These are phyloP conservation scores for Aurelia sp. DNA, from an alignment of 30 jellyfish, hydroid and myxozoan species.

Conservation along the genomic window DNA sequence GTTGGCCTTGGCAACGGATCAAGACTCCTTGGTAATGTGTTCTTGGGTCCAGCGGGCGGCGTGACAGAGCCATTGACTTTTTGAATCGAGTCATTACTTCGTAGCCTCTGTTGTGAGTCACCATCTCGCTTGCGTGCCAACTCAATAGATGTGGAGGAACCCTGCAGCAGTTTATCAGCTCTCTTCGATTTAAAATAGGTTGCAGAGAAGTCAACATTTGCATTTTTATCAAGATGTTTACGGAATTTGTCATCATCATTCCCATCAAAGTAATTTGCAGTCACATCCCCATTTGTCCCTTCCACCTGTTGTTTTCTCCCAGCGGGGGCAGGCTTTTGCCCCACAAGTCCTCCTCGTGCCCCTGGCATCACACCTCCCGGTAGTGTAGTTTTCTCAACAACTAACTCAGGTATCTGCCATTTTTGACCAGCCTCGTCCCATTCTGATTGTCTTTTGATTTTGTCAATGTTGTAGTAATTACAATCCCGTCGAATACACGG, in stretches of 20 bases:
- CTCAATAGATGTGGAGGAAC: conserved; percentile 73
- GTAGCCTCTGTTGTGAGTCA: conserved; percentile 45
- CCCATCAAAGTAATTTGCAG: conserved; percentile 48
- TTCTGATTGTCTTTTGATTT: conserved; percentile 64
- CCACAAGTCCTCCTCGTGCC: conserved; percentile 70
- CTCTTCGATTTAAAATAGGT: conserved; percentile 88
- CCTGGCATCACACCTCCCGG: conserved; percentile 84
- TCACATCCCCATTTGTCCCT: conserved; percentile 44
- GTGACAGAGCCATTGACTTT: conserved; percentile 31
- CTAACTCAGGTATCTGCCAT: conserved; percentile 91
- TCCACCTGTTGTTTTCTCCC: conserved; percentile 7
- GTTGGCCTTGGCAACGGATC: conserved; percentile 85
- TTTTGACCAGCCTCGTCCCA: conserved; percentile 84
- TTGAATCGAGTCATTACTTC: conserved; percentile 17
- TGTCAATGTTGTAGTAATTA: conserved; percentile 83
- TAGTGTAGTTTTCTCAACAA: conserved; percentile 78
- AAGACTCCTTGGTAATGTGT: conserved; percentile 49
- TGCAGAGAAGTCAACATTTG: conserved; percentile 74
- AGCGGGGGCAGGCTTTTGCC: conserved; percentile 40
- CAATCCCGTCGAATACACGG: conserved; percentile 98
- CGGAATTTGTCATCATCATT: conserved; percentile 75
- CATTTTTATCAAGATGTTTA: conserved; percentile 60
- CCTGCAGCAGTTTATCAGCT: conserved; percentile 84
- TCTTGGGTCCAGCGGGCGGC: conserved; percentile 53
- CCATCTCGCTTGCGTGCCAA: conserved; percentile 47